Evolutionary conservation across 2,113 vertebrate genomes (phyloP).

Genomic region (Calidris pugnax): DNA sequence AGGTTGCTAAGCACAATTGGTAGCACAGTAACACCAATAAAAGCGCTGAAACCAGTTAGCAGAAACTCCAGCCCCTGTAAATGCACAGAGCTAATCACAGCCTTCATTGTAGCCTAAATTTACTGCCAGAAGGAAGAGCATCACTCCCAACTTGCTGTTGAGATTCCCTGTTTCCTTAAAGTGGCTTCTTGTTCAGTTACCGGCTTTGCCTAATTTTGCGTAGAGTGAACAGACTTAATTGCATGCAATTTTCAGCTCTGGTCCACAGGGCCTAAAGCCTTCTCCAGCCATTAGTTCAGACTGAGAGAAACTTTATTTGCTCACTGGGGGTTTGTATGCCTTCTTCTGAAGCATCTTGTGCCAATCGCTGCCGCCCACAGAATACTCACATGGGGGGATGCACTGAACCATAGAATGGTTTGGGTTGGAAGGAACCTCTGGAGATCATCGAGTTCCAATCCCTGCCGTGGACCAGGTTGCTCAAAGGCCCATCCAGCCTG

Average conservation of each 20-base stretch:
- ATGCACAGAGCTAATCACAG: not conserved
- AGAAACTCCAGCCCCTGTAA: not conserved
- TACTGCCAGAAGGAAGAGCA: not conserved
- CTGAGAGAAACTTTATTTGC: not conserved
- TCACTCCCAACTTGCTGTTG: not conserved
- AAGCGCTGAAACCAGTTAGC: not conserved
- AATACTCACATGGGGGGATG: not conserved
- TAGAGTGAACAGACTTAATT: not conserved
- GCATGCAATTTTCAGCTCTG: not conserved
- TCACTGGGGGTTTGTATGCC: not conserved
- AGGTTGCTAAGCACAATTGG: not conserved
- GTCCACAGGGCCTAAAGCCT: not conserved
- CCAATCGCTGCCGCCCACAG: not conserved
- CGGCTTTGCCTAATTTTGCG: not conserved
- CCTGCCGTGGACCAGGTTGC: too few species aligned
- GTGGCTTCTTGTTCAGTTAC: not conserved
- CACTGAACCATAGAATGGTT: not conserved
- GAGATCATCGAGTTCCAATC: too few species aligned
- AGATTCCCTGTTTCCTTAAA: not conserved
- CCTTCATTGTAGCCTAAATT: not conserved
- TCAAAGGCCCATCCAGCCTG: too few species aligned
- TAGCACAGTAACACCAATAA: not conserved
- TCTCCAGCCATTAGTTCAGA: not conserved
- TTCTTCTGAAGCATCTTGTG: not conserved
- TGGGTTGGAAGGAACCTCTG: too few species aligned